These are phyloP conservation scores for Melitaea athalia DNA, from an alignment of 2,888 invertebrate genomes.

Conservation along the genomic window DNA sequence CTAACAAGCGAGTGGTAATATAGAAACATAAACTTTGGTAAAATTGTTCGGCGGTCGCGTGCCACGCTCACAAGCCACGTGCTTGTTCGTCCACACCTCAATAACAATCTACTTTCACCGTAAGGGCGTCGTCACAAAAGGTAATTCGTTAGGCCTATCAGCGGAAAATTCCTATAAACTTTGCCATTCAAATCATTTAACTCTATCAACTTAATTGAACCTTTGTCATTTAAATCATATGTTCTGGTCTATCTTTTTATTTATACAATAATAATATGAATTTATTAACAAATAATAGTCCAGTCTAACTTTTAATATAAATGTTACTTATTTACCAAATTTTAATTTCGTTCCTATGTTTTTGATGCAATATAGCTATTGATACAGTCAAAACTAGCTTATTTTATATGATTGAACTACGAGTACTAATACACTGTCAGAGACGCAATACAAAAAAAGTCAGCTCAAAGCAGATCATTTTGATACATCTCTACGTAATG, in stretches of 20 bases:
- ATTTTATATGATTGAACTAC: too few relatives aligned
- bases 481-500: slow-evolving; percentile 27
- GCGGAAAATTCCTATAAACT: slow-evolving; percentile 40
- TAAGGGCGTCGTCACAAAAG: slow-evolving; percentile 63
- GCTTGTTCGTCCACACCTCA: slow-evolving; percentile 62
- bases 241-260: neutral
- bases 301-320: neutral
- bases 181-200: slow-evolving; percentile 19
- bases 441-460: neutral
- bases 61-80: slow-evolving; percentile 49
- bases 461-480: neutral
- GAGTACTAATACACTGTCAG: neutral
- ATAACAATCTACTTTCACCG: slow-evolving; percentile 74
- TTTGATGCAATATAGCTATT: neutral
- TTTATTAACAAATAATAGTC: slow-evolving; percentile 9
- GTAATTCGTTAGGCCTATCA: slow-evolving; percentile 40
- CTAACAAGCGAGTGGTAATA: neutral
- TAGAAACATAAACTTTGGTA: slow-evolving; percentile 14
- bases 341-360: neutral
- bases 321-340: neutral
- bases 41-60: slow-evolving; percentile 39
- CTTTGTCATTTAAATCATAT: slow-evolving; percentile 2
- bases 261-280: slow-evolving; percentile 1
- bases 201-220: slow-evolving; percentile 5
- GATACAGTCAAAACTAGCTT: too few relatives aligned